A percentile compares a stretch with the other conserved stretches of the same genome.
Evolutionary conservation across 2,113 vertebrate genomes (phyloP).

Genomic region (Ploceus nigricollis): DNA sequence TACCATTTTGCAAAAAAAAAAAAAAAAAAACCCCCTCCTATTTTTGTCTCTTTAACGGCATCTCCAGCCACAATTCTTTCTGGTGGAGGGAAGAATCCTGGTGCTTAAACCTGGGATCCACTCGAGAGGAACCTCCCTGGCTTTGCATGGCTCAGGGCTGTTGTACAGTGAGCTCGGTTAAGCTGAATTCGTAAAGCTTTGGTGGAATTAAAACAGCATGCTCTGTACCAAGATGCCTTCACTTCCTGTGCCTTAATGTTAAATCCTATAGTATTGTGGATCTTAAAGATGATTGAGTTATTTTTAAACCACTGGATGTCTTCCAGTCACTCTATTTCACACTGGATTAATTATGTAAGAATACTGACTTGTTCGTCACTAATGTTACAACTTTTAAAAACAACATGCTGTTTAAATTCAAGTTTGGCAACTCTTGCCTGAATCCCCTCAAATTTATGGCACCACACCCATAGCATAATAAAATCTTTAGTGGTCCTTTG

Average conservation of each 20-base stretch:
- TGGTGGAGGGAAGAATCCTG: background rate
- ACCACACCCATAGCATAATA: constrained; percentile 85
- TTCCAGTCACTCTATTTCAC: constrained; percentile 80
- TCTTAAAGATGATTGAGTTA: constrained; percentile 79
- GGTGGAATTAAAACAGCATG: constrained; percentile 63
- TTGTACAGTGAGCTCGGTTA: background rate
- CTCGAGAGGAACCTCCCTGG: background rate
- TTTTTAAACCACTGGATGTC: constrained; percentile 80
- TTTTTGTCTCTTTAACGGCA: background rate
- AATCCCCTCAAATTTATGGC: constrained; percentile 83
- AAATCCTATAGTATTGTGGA: constrained; percentile 73
- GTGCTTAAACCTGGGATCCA: background rate
- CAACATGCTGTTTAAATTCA: constrained; percentile 88
- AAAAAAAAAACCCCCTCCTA: background rate
- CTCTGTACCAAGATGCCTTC: constrained; percentile 62
- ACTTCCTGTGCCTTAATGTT: constrained; percentile 73
- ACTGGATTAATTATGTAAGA: constrained; percentile 85
- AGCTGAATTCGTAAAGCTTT: constrained; percentile 31
- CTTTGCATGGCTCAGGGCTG: background rate
- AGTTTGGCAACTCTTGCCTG: constrained; percentile 77
- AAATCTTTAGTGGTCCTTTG: constrained; percentile 85
- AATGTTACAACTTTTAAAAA: constrained; percentile 82
- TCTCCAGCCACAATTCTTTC: background rate
- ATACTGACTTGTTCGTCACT: constrained; percentile 82
- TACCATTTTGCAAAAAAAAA: background rate